Evolutionary conservation across 2,888 invertebrate species (phyloP), one percentile per base, ranked within the genome.

Genomic region (Yponomeuta sedellus): DNA sequence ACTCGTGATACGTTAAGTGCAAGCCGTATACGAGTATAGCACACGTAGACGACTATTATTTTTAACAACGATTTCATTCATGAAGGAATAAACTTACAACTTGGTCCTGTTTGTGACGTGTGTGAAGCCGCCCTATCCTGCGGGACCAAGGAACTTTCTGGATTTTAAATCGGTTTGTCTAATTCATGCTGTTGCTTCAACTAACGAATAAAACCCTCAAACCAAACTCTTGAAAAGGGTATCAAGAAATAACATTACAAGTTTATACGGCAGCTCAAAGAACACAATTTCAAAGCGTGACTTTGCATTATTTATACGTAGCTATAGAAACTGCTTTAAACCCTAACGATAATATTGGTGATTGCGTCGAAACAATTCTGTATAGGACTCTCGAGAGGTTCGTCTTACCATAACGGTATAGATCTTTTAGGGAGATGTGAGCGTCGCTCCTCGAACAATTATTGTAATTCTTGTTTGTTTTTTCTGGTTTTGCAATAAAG

Each of bases 291-390:
- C 19, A 25, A 64, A 64, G 19, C 25, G 25, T 64, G 64, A 64
- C 64, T 56, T 16, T 8, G 57, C 57, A 28, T 56, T 22, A 28
- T 57, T n/a, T n/a, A 28, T 10, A 12, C 44, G 12, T 52, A 4
- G 34, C 44, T 57, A n/a, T 16, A 34, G 10, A 28, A n/a, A 56
- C 28, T 25, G 64, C 10, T 19, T 39, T 59, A 40, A 65, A 58
- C 52, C 64, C 8, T 66, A 39, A 67, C 44, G 40, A 67, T 64
- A 67, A 67, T 59, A 67, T 64, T 59, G 62, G 62, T 20, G 22
- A 22, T 67, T 59, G 52, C 61, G 52, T 56, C 64, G 20, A 28
- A 56, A 63, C 8, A 19, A 16, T 25, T 25, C 40, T 63, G 25
- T 6, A 28, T 40, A 20, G 44, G 44, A 25, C 44, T 44, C 12